phyloP scores from a whole-genome alignment of 2,113 vertebrate species.

The Corydoras maculifer region DNA sequence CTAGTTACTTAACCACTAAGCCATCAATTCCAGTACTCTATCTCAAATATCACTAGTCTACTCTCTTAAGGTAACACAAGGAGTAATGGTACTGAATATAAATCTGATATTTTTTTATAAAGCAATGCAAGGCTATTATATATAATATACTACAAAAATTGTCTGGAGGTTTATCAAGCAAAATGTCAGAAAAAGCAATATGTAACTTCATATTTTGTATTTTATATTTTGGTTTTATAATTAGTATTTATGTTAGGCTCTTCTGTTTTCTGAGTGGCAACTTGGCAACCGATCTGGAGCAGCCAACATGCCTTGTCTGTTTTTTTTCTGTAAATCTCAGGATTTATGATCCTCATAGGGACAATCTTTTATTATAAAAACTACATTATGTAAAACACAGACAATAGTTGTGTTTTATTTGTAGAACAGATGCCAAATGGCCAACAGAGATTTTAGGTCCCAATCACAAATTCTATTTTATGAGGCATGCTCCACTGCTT shows the following conservation, averaged over 20 bases:
- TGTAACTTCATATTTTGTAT: too few relatives aligned
- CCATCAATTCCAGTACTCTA: too few relatives aligned
- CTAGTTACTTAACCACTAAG: too few relatives aligned
- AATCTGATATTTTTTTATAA: too few relatives aligned
- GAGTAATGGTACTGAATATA: too few relatives aligned
- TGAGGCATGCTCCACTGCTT: constrained; percentile 11
- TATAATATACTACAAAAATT: too few relatives aligned
- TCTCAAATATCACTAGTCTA: too few relatives aligned
- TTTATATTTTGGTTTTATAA: constrained; percentile 36
- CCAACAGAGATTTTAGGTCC: constrained; percentile 28
- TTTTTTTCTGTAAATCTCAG: constrained; percentile 20
- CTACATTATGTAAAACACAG: constrained; percentile 35
- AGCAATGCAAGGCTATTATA: too few relatives aligned
- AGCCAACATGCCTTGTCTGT: background rate
- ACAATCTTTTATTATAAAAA: constrained; percentile 30
- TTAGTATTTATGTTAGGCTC: constrained; percentile 14
- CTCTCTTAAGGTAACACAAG: too few relatives aligned
- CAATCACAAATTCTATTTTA: constrained; percentile 36
- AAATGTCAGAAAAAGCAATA: too few relatives aligned
- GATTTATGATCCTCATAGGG: constrained; percentile 34
- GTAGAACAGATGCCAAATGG: constrained; percentile 33
- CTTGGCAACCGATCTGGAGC: constrained; percentile 38
- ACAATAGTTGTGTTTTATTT: constrained; percentile 28
- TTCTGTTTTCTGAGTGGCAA: constrained; percentile 28
- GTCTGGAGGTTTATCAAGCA: too few relatives aligned